These are phyloP conservation scores for Microtus obscurus DNA, from an alignment of 2,797 vertebrate genomes.

Conservation along the genomic window DNA sequence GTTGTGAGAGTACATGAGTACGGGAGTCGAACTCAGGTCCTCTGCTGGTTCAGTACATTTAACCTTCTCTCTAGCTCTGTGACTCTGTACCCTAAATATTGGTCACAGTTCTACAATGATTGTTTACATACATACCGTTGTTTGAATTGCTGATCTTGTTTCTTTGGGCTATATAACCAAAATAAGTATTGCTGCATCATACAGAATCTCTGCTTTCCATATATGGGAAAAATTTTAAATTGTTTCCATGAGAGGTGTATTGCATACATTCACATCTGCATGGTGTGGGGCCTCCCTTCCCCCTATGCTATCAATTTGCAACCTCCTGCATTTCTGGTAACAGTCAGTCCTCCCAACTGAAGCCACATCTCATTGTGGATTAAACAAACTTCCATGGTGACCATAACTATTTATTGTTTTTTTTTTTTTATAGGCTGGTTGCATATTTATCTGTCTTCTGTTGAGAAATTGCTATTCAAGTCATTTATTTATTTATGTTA, in stretches of 20 bases:
- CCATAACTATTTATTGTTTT: too few relatives aligned
- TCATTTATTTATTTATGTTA: not conserved
- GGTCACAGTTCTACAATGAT: not conserved
- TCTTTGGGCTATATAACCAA: not conserved
- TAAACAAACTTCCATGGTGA: not conserved
- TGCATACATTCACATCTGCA: not conserved
- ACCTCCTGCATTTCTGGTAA: not conserved
- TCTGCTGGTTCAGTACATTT: not conserved
- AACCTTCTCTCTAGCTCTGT: not conserved
- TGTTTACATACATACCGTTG: too few relatives aligned
- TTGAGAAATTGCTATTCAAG: not conserved
- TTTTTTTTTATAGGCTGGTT: not conserved
- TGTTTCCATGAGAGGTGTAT: not conserved
- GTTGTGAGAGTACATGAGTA: too few relatives aligned
- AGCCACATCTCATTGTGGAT: not conserved
- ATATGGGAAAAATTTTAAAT: not conserved
- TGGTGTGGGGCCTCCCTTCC: not conserved
- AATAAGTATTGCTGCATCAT: not conserved
- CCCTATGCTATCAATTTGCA: not conserved
- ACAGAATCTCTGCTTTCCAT: not conserved
- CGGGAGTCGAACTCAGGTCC: not conserved
- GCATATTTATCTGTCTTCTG: not conserved
- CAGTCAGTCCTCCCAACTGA: not conserved
- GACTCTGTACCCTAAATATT: not conserved
- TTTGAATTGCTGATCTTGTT: not conserved